Base-by-base conservation (phyloP, 2,113 vertebrate genomes). In the Pangasianodon gigas region DNA sequence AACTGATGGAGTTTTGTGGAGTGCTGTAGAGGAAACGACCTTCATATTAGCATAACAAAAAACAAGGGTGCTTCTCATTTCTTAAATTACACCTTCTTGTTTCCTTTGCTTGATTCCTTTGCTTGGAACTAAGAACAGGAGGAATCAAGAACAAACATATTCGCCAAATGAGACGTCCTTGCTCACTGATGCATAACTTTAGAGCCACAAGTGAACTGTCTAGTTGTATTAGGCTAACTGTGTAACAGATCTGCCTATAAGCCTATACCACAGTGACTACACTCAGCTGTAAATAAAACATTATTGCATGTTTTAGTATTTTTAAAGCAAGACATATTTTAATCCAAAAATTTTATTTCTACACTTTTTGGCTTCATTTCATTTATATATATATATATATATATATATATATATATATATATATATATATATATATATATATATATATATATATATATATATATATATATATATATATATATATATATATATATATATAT, bases 1-100 rank as follows among this genome's bases (percentile, higher is more conserved):
- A 85, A 10, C 19, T 75, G 51, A 56, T 58, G 52, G 85, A 37
- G 81, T 52, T 52, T 81, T 29, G 4, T 81, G 5, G 52, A 77
- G n/a, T 58, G 69, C 48, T 74, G 51, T 75, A 24, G 21, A 87
- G 24, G 24, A 24, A 86, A 75, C 10, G 24, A 56, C 51, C 21
- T 75, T 51, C 11, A 86, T 32, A 87, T 87, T 87, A 75, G 21
- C 69, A 77, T 87, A 74, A 75, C 67, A 87, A 87, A 56, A 37
- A 24, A 9, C 14, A 44, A 75, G 69, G 21, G 41, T 37, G 19
- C 32, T 26, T 60, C 32, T 83, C 54, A 26, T 60, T 60, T 7
- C 9, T 21, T 58, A 60, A 84, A 60, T 26, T 24, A 32, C 54
- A 60, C 19, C 32, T 84, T 44, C 29, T 54, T 29, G 9, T 60